A percentile compares a stretch with the other conserved stretches of the same genome.
Conservation (phyloP, 2,888 invertebrate genomes). For the Agonopterix heracliana region DNA sequence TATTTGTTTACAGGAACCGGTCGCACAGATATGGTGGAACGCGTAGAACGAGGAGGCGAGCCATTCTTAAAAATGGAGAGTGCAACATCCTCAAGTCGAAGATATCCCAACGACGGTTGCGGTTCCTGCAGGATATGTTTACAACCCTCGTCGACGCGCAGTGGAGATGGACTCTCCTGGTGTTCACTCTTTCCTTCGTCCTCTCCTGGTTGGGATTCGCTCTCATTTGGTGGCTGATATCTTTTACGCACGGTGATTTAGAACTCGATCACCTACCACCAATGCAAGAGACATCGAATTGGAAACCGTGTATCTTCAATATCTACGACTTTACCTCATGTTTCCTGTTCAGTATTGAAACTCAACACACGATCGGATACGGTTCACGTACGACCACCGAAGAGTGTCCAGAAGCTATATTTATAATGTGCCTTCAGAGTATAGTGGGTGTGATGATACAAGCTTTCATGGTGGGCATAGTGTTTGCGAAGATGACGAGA, state of each 20-base stretch:
- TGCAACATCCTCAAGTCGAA: constrained; percentile 95
- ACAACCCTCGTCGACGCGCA: constrained; percentile 93
- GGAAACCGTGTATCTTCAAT: constrained; percentile 88
- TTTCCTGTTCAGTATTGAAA: constrained; percentile 94
- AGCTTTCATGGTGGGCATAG: constrained; percentile 86
- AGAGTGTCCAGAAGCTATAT: constrained; percentile 92
- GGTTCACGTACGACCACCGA: constrained; percentile 91
- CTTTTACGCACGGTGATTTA: constrained; percentile 90
- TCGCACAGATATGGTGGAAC: constrained; percentile 80
- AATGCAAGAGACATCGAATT: constrained; percentile 70
- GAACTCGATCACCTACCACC: constrained; percentile 75
- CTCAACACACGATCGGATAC: constrained; percentile 94
- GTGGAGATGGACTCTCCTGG: constrained; percentile 93
- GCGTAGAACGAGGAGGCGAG: constrained; percentile 85
- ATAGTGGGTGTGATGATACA: constrained; percentile 90
- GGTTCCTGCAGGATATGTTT: constrained; percentile 88
- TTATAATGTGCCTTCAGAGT: constrained; percentile 92
- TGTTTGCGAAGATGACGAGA: constrained; percentile 94
- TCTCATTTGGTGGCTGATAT: constrained; percentile 91
- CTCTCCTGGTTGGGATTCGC: constrained; percentile 91
- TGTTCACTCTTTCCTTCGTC: constrained; percentile 91
- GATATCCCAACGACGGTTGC: constrained; percentile 86
- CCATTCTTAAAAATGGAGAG: constrained; percentile 96
- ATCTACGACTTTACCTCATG: constrained; percentile 90
- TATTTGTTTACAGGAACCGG: constrained; percentile 78